Conservation (phyloP, 2,113 vertebrate genomes). For the Anarrhichthys ocellatus region DNA sequence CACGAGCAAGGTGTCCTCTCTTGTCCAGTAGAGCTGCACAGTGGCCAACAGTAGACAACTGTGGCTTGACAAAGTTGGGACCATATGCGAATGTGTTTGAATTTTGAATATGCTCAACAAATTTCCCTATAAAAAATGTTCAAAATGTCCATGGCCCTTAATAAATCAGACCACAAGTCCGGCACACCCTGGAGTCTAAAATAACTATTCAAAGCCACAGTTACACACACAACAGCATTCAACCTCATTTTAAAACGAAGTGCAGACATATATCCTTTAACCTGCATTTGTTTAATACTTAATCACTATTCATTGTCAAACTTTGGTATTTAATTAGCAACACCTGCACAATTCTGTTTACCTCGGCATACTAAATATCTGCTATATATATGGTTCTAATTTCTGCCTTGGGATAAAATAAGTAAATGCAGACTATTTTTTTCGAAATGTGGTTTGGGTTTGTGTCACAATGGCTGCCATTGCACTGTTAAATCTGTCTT, state of each 20-base stretch:
- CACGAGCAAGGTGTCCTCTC: neutral
- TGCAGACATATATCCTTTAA: slow-evolving; percentile 2
- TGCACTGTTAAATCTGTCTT: slow-evolving; percentile 40
- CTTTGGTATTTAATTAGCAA: neutral
- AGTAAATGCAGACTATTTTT: slow-evolving; percentile 34
- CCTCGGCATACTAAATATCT: neutral
- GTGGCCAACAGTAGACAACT: slow-evolving; percentile 6
- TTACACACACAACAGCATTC: neutral
- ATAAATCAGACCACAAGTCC: slow-evolving; percentile 26
- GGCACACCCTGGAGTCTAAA: slow-evolving; percentile 8
- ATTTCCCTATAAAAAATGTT: slow-evolving; percentile 4
- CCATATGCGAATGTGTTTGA: slow-evolving; percentile 22
- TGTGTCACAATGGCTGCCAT: slow-evolving; percentile 45
- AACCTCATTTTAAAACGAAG: slow-evolving; percentile 17
- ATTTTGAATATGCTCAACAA: slow-evolving; percentile 5
- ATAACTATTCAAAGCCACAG: slow-evolving; percentile 23
- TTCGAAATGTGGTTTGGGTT: slow-evolving; percentile 47
- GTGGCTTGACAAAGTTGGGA: slow-evolving; percentile 16
- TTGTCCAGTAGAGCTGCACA: neutral
- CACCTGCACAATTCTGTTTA: slow-evolving; percentile 1
- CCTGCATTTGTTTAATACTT: neutral
- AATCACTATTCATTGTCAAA: slow-evolving; percentile 11
- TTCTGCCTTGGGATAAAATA: slow-evolving; percentile 41
- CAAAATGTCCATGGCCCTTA: neutral
- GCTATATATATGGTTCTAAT: slow-evolving; percentile 8